Base-by-base conservation (phyloP, 35 echinoderm and acorn worm species). In the Stichopus chloronotus region DNA sequence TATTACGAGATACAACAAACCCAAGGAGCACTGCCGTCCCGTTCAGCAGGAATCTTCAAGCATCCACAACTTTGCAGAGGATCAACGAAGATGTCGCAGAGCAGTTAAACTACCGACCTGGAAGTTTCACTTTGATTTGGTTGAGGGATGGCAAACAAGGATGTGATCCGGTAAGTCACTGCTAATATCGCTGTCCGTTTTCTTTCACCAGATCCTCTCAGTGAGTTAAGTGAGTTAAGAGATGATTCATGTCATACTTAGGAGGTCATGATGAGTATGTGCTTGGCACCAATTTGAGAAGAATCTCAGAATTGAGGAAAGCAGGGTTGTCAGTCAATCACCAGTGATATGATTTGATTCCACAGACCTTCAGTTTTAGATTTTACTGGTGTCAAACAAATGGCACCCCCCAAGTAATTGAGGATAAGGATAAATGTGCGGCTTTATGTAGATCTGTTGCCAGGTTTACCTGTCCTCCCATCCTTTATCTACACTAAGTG, bases 1-100 rank as follows among this genome's bases (percentile, higher is more conserved):
- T 99, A 23, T 93, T 99, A 63, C 90, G 85, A 14, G 97, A 99
- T 60, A 90, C 81, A 25, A 99, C 97, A 81, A 99, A 96, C 90
- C 97, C 97, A 5, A 90, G 87, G 72, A 95, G 94, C 94, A 93
- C 95, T 43, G 58, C 72, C 0, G 94, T 90, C 58, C 94, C 95
- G 58, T 94, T 98, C 61, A 99, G 94, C 14, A 90, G 96, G 25
- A 99, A 87, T 58, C 92, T 99, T 20, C 92, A 93, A 59, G 81
- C 68, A 9, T 68, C 53, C 12, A 95, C 90, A 7, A 78, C 94
- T 20, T 20, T 55, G 4, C 19, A 24, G 0, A 92, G 94, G 9
- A 78, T 99, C 5, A 94, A 92, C 83, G 92, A 93, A 54, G 97
- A 96, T 54, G 85, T 99, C 17, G 95, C 97, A 12, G 91, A 93